These are phyloP conservation scores for Hafferia zeledoni DNA, from an alignment of 2,797 vertebrate species.

Conservation along the genomic window DNA sequence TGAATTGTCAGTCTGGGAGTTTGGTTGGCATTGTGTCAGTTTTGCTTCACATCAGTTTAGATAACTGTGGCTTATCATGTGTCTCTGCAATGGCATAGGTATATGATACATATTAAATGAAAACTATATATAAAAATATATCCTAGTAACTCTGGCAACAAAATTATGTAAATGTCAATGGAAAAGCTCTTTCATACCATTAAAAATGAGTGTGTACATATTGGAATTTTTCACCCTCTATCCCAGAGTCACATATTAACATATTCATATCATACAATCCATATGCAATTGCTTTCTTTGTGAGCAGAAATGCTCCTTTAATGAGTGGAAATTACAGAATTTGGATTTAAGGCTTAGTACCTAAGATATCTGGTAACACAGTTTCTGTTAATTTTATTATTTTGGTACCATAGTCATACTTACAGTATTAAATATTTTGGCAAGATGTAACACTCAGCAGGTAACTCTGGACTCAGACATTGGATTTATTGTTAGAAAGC, in stretches of 20 bases:
- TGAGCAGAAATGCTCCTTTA: neutral
- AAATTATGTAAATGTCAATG: neutral
- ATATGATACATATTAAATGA: neutral
- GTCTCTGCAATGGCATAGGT: neutral
- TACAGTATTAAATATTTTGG: neutral
- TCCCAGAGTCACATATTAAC: neutral
- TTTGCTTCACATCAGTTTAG: slow-evolving; percentile 23
- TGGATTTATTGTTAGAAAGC: neutral
- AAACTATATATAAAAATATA: neutral
- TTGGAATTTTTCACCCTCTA: neutral
- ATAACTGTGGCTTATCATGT: neutral
- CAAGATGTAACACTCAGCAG: neutral
- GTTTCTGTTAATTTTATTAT: neutral
- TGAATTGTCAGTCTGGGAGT: slow-evolving; percentile 22
- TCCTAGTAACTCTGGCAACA: neutral
- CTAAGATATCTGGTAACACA: neutral
- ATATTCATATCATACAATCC: neutral
- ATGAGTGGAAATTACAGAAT: neutral
- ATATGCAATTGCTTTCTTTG: neutral
- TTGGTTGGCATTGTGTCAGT: slow-evolving; percentile 32
- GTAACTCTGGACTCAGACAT: neutral
- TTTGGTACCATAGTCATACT: neutral
- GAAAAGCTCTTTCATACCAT: neutral
- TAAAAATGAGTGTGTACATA: neutral
- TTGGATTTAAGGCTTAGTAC: neutral